Conservation (phyloP, 2,888 invertebrate species). For the Hipparchia semele region DNA sequence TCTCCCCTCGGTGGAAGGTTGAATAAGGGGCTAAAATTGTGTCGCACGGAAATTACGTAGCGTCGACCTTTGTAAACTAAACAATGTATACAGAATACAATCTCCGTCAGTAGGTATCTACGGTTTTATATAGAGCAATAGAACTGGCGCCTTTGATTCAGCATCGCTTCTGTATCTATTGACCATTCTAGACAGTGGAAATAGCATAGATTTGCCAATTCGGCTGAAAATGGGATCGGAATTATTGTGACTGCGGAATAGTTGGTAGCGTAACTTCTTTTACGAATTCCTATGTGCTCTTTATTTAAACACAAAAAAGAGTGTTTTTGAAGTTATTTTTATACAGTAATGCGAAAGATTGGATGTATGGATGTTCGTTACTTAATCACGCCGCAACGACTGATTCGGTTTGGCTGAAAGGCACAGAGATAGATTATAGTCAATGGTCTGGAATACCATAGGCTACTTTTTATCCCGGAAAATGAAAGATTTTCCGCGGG, state of each 20-base stretch:
- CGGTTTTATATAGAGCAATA: slow-evolving; percentile 3
- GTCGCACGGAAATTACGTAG: slow-evolving; percentile 29
- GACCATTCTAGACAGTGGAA: slow-evolving; percentile 12
- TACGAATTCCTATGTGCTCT: no score
- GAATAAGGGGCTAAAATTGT: slow-evolving; percentile 31
- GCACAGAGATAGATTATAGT: no score
- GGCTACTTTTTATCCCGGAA: no score
- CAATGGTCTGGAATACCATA: no score
- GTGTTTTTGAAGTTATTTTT: no score
- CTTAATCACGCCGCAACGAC: no score
- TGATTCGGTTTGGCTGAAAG: no score
- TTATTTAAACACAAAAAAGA: no score
- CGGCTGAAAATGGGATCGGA: slow-evolving; percentile 6
- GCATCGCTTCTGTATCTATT: background rate
- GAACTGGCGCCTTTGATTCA: slow-evolving; percentile 16
- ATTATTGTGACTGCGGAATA: slow-evolving; percentile 6
- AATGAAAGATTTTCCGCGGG: no score
- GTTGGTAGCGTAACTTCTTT: background rate
- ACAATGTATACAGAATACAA: slow-evolving; percentile 16
- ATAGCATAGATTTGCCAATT: slow-evolving; percentile 8
- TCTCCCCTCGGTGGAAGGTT: slow-evolving; percentile 17
- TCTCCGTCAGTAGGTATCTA: background rate
- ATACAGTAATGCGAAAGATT: no score
- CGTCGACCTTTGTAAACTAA: slow-evolving; percentile 25
- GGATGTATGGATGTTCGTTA: no score